Evolutionary conservation across 2,888 invertebrate species (phyloP), one percentile per base, ranked within the genome.

Genomic region (Prosapia bicincta): DNA sequence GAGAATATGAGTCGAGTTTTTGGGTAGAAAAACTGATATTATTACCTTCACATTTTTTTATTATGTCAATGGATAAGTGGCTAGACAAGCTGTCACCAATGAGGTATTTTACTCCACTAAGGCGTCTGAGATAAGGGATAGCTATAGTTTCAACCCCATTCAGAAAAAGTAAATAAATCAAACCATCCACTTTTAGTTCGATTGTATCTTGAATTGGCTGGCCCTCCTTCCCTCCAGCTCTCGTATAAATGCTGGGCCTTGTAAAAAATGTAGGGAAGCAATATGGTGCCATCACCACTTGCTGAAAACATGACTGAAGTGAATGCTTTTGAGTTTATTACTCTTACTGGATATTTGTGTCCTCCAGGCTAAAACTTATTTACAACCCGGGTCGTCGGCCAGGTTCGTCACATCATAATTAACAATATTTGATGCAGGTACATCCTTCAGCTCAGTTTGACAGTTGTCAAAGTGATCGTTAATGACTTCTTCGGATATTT

Each of bases 351-450:
- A 68, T 80, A 77, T 43, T 80, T 79, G 26, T 32, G 25, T 25
- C 78, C 79, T 23, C 79, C 71, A 69, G n/a, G 70, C 20, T n/a
- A 80, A 79, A 15, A 26, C 3, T 20, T 68, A 69, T 38, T 79
- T 20, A 30, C 67, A 69, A 6, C 81, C 83, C 15, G 83, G 81
- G 72, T 84, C 82, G 77, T 83, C 83, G 15, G 75, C 74, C 1
- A 84, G 74, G 66, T 82, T 83, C 3, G 82, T 83, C 74, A 83
- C 82, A 76, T 83, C 83, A 78, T 83, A 84, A 70, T 83, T 83
- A 15, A 82, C 69, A 13, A 38, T 38, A 15, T 78, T 72, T 28
- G 30, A 65, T 24, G 75, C 68, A 15, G 76, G 76, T 0, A 79
- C 71, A 72, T 70, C 76, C 32, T 78, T 74, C 20, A 80, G 74